Conservation (phyloP, 2,113 vertebrate genomes). For the Morphnarchus princeps region DNA sequence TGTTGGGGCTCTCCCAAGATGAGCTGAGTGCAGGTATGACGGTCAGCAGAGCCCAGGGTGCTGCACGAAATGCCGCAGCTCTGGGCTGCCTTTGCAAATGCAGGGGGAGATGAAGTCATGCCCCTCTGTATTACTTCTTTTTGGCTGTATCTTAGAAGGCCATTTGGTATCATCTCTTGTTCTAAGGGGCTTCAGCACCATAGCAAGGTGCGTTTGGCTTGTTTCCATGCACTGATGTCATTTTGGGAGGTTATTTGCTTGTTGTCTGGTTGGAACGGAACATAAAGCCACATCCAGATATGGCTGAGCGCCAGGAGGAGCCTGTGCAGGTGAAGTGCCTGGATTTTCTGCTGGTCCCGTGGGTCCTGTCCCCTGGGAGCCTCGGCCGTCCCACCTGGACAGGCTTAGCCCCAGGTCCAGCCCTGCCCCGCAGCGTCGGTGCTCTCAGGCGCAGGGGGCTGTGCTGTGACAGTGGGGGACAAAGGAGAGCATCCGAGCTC, state of each 20-base stretch:
- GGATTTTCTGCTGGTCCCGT: accelerated
- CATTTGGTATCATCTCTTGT: background rate
- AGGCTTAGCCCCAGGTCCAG: background rate
- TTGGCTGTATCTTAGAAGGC: background rate
- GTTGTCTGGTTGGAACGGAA: background rate
- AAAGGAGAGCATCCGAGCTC: background rate
- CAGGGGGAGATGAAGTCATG: background rate
- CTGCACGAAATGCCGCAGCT: accelerated
- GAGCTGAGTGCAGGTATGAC: too few relatives aligned
- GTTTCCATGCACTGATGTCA: background rate
- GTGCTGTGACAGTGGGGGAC: background rate
- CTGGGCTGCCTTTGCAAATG: background rate
- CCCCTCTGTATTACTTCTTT: accelerated
- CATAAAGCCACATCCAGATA: background rate
- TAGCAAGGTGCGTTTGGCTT: background rate
- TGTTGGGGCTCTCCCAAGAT: too few relatives aligned
- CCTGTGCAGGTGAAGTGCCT: background rate
- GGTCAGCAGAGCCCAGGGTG: background rate
- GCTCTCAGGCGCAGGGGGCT: background rate
- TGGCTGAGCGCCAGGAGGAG: background rate
- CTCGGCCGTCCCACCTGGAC: too few relatives aligned
- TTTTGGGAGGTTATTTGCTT: background rate
- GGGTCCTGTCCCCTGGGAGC: too few relatives aligned
- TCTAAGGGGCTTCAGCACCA: background rate
- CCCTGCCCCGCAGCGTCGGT: background rate